Evolutionary conservation across 2,888 invertebrate genomes (phyloP), one percentile per base, ranked within the genome.

Genomic region (Troglohyphantes excavatus): DNA sequence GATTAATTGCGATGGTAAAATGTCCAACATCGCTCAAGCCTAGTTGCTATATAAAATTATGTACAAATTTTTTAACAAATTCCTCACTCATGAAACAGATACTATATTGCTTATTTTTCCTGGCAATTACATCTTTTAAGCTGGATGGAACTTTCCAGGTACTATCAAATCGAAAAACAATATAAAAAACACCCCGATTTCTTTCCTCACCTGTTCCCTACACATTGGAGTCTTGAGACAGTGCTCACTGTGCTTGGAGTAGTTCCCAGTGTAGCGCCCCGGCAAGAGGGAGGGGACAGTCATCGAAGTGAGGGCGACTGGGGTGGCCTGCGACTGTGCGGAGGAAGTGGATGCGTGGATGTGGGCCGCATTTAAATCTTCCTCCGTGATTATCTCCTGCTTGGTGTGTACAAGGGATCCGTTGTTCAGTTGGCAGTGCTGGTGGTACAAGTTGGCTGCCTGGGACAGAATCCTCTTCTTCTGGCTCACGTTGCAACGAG

Each of bases 381-480:
- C 90, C 27, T 87, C 90, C 19, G 86, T 73, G 19, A 86, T 82
- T 3, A 91, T 75, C 61, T 91, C 91, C 65, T 91, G 90, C 43
- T 90, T 91, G 17, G 90, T 88, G 26, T 89, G 91, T 39, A 84
- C 79, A 17, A 78, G 21, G 3, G 59, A 33, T 21, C 72, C 79
- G 61, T 65, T 73, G 39, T n/a, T 78, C 21, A 81, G 5, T 43
- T 76, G 78, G 19, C 78, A 79, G 26, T 85, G 43, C 21, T 67
- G 78, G 17, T 70, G 59, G 92, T 96, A 96, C 6, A 65, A 13
- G 65, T 73, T 83, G 93, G 97, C 97, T 72, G 97, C 97, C 94
- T 98, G 97, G 81, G 97, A 97, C 91, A 98, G 94, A 79, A 98
- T 94, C 27, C 97, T 95, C 93, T 98, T 98, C 95, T 98, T 98